phyloP scores from a whole-genome alignment of 2,888 invertebrate genomes.

The Drosophila kambysellisi region DNA sequence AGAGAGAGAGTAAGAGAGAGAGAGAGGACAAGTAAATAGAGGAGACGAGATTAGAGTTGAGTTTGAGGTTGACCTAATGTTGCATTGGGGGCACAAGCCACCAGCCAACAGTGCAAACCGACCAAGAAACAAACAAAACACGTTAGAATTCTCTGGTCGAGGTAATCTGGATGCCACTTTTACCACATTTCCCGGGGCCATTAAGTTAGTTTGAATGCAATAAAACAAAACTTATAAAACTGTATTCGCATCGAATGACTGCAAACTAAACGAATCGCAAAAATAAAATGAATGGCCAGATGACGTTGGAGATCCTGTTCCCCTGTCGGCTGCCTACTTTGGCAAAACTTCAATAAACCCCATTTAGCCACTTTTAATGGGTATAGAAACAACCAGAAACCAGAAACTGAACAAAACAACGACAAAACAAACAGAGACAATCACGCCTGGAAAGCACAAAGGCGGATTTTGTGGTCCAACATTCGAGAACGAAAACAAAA shows the following conservation, averaged over 20 bases:
- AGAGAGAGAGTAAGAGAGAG: neutral
- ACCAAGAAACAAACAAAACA: neutral
- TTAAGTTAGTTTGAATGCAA: neutral
- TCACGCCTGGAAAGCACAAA: slow-evolving; percentile 33
- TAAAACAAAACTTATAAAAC: neutral
- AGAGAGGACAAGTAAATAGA: neutral
- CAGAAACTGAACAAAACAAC: slow-evolving; percentile 22
- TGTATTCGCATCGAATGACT: neutral
- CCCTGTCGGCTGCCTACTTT: neutral
- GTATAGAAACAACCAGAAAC: slow-evolving; percentile 44
- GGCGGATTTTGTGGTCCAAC: slow-evolving; percentile 13
- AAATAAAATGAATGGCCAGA: neutral
- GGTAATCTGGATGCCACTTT: neutral
- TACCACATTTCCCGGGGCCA: too few species aligned
- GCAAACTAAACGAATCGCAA: neutral
- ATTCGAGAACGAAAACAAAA: slow-evolving; percentile 14
- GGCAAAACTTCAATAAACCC: neutral
- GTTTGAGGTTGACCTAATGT: slow-evolving; percentile 4
- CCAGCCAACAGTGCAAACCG: neutral
- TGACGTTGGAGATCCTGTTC: neutral
- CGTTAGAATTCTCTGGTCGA: too few species aligned
- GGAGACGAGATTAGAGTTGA: neutral
- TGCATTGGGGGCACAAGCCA: slow-evolving; percentile 55
- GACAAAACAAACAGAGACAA: slow-evolving; percentile 39
- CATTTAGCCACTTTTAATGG: neutral